Evolutionary conservation across 1,140 invertebrate genomes (phyloP), one percentile per base, ranked within the genome.

Genomic region (Chlorops oryzae): DNA sequence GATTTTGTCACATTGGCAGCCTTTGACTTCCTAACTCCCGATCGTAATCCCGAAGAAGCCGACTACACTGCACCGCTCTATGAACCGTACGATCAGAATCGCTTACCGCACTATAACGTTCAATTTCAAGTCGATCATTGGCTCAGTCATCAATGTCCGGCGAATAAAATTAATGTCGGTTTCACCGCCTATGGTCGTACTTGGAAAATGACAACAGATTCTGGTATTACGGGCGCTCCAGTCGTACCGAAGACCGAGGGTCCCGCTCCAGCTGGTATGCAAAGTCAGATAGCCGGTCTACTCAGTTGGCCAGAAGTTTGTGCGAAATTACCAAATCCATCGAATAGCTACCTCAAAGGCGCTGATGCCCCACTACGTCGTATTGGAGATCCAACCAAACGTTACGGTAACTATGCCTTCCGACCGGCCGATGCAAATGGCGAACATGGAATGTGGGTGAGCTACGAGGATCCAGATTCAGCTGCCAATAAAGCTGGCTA

Each of bases 381-480:
- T 57, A 80, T 87, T 13, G 76, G 77, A 12, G 87, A 90, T 59
- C 82, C 85, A 0, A 83, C 80, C 37, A 86, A 86, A 56, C 81
- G 84, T 56, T 84, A 82, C 48, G 86, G 87, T 10, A 80, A 79
- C 20, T 89, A 87, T 57, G 86, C 85, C 1, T 89, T 79, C 74
- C 78, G 84, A 54, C 59, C 83, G 0, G 82, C 84, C 25, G 81
- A 86, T 50, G 76, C 80, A 6, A 80, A 73, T 22, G 78, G 76
- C 2, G 77, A 83, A 5, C 81, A 80, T 4, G 85, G 90, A 23
- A 79, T 92, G 37, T 97, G 93, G 93, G 84, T 95, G 0, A 85
- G 86, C 39, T 96, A 88, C 62, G 92, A 96, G 59, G 90, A 96
- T 68, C 80, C 85, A 0, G 85, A 90, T 40, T 88, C 88, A 0